Evolutionary conservation across 2,797 vertebrate genomes (phyloP), one percentile per base, ranked within the genome.

Genomic region (Danio aesculapii): DNA sequence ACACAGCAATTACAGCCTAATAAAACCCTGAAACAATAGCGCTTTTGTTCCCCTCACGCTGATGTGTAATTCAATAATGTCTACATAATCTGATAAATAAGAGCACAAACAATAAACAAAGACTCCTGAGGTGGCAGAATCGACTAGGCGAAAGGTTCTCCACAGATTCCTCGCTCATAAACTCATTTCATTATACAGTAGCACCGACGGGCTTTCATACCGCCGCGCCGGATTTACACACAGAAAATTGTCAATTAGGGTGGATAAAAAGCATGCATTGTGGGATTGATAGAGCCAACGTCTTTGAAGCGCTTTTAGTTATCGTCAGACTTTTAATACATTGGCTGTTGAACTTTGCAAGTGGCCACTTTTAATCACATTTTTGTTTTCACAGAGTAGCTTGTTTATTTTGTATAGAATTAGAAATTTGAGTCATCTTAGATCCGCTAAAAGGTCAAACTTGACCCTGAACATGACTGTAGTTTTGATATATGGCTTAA

Each of bases 21-120:
- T 75, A 79, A 81, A 83, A 83, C 21, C 71, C 83, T 74, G 61
- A 75, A 77, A 84, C 86, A 83, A 82, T 17, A 46, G 49, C 43
- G 75, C 77, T 74, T 75, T 77, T 75, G 61, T 84, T 69, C 52
- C 39, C 59, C 44, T 66, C 46, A 19, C 74, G 50, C 81, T 68
- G 63, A 83, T 86, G 77, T 41, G 74, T 74, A 73, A 81, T 83
- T 85, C 83, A 79, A 81, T 81, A 86, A 86, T 52, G 75, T 83
- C 75, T 76, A 76, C 76, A 83, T 81, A 79, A 84, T 86, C 78
- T 81, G 59, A 76, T 72, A 67, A 81, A 78, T 84, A 81, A 77
- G 75, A 53, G 75, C 75, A 70, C 71, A 82, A 82, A 84, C 78
- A 85, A 82, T 81, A 79, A 83, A 81, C 66, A 75, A 75, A 39